Evolutionary conservation across 2,888 invertebrate species (phyloP), one percentile per base, ranked within the genome.

Genomic region (Furcula furcula): DNA sequence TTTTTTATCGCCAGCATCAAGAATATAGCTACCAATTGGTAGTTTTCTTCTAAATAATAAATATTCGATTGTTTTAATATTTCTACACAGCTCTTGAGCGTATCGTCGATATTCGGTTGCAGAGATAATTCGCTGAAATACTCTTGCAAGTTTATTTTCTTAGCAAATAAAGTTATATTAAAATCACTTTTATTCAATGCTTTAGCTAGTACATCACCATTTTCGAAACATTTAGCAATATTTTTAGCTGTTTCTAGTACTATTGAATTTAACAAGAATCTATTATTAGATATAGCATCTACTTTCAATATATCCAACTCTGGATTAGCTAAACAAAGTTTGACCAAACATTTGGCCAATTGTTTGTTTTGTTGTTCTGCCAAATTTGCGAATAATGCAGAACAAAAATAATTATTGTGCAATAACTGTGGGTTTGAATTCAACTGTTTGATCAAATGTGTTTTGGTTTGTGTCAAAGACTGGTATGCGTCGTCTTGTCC

Each of bases 21-120:
- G 33, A 85, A 85, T 22, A 87, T 72, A 9, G 74, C 65, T 16
- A 67, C 55, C 43, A 88, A 58, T 65, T 88, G 88, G 60, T 66
- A 72, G 41, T 73, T 78, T 61, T 88, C 88, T 29, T 81, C 80
- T 28, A 89, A 62, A 63, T 79, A 75, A 36, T 77, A 62, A 26
- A 89, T 65, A 35, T 75, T 71, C 32, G 88, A 46, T 13, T 66
- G 49, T 40, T 76, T 79, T 11, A 84, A 43, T 4, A 87, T 47
- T 2, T 82, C 76, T 0, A 88, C 32, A 28, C 64, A 68, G 22
- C 59, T 67, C 31, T 57, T 49, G 4, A 82, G 38, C 10, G 44
- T 54, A 12, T 72, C 71, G 15, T 69, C 62, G 27, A 60, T 41
- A 22, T 66, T 54, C 19, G 56, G 43, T 47, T 52, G 54, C 6